Percentiles rank a stretch among this genome's conserved stretches.
Conservation (phyloP, 1,140 invertebrate genomes). For the Zaprionus taronus region DNA sequence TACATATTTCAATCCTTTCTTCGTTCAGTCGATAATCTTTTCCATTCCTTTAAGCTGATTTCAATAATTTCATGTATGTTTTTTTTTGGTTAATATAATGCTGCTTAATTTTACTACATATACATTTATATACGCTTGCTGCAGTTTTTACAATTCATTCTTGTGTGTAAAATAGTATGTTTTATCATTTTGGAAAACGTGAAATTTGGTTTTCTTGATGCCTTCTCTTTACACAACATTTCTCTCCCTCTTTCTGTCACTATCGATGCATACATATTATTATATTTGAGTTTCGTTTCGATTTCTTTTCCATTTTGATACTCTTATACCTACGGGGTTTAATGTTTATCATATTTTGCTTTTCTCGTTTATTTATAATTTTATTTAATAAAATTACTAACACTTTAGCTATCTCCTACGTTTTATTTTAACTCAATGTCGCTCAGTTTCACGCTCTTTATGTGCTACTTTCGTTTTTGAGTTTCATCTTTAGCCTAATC, state of each 20-base stretch:
- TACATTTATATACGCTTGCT: conserved; percentile 79
- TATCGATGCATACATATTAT: conserved; percentile 52
- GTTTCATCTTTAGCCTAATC: conserved; percentile 64
- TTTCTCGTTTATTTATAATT: conserved; percentile 63
- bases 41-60: conserved; percentile 64
- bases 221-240: conserved; percentile 59
- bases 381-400: conserved; percentile 83
- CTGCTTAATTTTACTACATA: conserved; percentile 79
- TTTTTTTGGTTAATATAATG: conserved; percentile 81
- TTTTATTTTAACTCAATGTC: conserved; percentile 47
- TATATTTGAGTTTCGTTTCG: conserved; percentile 50
- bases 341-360: conserved; percentile 51
- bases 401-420: conserved; percentile 80
- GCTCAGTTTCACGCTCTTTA: conserved; percentile 62
- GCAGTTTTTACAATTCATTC: conserved; percentile 59
- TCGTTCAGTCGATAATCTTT: conserved; percentile 37
- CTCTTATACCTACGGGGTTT: conserved; percentile 48
- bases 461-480: conserved; percentile 58
- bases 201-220: conserved; percentile 48
- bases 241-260: conserved; percentile 19
- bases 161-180: conserved; percentile 51
- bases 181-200: conserved; percentile 53
- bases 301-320: conserved; percentile 13
- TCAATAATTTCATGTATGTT: conserved; percentile 64
- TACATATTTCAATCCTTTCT: conserved; percentile 36